phyloP scores from a whole-genome alignment of 2,113 vertebrate genomes.

The Corythornis madagascariensis region DNA sequence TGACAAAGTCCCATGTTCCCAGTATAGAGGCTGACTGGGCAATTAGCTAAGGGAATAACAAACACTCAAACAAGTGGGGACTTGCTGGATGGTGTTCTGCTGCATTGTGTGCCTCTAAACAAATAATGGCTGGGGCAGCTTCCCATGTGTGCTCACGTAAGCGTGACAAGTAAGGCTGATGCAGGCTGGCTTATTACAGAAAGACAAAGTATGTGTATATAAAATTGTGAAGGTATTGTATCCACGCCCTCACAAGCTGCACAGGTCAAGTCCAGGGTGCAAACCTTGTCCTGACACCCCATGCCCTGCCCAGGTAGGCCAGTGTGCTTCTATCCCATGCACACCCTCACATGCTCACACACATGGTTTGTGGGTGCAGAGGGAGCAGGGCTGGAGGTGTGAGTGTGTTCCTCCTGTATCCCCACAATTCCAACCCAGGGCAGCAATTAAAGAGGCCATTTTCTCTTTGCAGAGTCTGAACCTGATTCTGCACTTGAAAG shows the following conservation, averaged over 20 bases:
- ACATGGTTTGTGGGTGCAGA: fast-evolving
- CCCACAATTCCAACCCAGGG: fast-evolving
- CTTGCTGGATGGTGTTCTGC: neutral
- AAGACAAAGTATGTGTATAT: fast-evolving
- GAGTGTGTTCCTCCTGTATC: neutral
- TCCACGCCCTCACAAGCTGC: fast-evolving
- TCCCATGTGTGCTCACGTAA: fast-evolving
- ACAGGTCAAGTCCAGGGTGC: neutral
- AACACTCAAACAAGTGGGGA: neutral
- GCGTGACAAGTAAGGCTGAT: neutral
- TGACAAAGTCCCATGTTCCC: neutral
- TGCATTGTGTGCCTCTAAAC: neutral
- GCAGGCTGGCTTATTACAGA: neutral
- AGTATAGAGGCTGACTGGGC: fast-evolving
- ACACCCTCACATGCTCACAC: fast-evolving
- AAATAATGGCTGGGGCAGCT: neutral
- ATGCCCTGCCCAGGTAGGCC: fast-evolving
- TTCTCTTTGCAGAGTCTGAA: neutral
- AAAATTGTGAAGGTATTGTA: neutral
- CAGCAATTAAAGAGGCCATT: neutral
- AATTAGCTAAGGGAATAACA: neutral
- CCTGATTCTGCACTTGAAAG: neutral
- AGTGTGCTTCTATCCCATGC: fast-evolving
- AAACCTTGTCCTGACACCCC: neutral
- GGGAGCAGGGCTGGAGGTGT: neutral